Conservation (phyloP, 2,888 invertebrate genomes). For the Mythimna albipuncta region DNA sequence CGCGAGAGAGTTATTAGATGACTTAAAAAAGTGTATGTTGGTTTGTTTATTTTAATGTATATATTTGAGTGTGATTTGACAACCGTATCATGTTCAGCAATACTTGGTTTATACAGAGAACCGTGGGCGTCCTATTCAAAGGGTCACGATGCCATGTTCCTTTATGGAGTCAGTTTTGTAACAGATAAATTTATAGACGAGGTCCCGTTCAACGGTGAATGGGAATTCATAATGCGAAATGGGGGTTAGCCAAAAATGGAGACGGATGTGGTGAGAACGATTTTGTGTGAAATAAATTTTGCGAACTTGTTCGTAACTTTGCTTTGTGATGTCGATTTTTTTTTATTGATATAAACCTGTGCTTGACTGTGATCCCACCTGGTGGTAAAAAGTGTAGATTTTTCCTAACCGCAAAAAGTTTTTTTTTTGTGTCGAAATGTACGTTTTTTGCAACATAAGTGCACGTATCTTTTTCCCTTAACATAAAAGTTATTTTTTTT, state of each 20-base stretch:
- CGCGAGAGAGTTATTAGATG: too few species aligned
- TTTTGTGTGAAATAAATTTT: constrained; percentile 6
- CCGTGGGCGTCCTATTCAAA: constrained; percentile 72
- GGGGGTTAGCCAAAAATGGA: constrained; percentile 22
- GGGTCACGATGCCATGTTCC: constrained; percentile 74
- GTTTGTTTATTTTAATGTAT: too few species aligned
- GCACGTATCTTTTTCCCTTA: too few species aligned
- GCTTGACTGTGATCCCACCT: too few species aligned
- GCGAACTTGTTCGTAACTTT: background rate
- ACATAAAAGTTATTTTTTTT: too few species aligned
- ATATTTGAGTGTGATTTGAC: constrained; percentile 43
- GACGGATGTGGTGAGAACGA: background rate
- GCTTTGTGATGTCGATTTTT: too few species aligned
- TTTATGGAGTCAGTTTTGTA: constrained; percentile 61
- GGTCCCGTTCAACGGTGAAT: constrained; percentile 56
- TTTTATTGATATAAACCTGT: too few species aligned
- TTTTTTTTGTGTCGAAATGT: too few species aligned
- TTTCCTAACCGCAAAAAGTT: too few species aligned
- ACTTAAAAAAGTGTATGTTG: too few species aligned
- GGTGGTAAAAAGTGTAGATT: too few species aligned
- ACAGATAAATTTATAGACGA: constrained; percentile 68
- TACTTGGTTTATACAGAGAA: constrained; percentile 64
- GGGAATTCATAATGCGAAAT: constrained; percentile 37
- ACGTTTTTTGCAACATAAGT: too few species aligned
- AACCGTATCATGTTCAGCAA: constrained; percentile 50